Evolutionary conservation across 2,113 vertebrate species (phyloP), one percentile per base, ranked within the genome.

Genomic region (Elgaria multicarinata): DNA sequence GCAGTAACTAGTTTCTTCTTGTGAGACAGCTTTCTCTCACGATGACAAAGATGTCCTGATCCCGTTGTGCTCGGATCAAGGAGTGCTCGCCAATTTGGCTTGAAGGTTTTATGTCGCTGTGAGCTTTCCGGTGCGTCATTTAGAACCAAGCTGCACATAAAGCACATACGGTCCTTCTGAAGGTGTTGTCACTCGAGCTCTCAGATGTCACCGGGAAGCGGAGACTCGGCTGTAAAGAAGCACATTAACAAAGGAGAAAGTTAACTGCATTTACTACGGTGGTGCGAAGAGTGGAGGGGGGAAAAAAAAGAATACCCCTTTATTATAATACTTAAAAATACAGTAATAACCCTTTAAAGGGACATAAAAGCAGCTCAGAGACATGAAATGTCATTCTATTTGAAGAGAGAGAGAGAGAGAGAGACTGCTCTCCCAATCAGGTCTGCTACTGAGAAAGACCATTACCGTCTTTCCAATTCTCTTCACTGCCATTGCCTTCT

Each of bases 281-380:
- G 87, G 90, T 92, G 89, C 9, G 24, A 3, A 31, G 2, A 36
- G 13, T 28, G 24, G 7, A 31, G 2, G 53, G 13, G 0, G 93
- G 90, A 86, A n/a, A n/a, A 87, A 81, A 90, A 86, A 90, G 86
- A 94, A 93, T 92, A 90, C 92, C 58, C 69, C 88, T 96, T 96
- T 96, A 95, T 95, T 95, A 93, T 87, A 90, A 89, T 95, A 94
- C n/a, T 96, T 95, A 95, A 95, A 93, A 80, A 80, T 82, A 93
- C 89, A 92, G 94, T 95, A 94, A 96, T 95, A 96, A 94, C 92
- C 93, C 94, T 95, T 96, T 92, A 95, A 93, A 92, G 94, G 87
- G 87, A 90, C 74, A 82, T 96, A 94, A 96, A 96, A 95, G 81
- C 92, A 92, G 94, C 94, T 92, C 13, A 75, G 94, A 83, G 93